Evolutionary conservation across 2,797 vertebrate species (phyloP), one percentile per base, ranked within the genome.

Genomic region (Tinamus major): DNA sequence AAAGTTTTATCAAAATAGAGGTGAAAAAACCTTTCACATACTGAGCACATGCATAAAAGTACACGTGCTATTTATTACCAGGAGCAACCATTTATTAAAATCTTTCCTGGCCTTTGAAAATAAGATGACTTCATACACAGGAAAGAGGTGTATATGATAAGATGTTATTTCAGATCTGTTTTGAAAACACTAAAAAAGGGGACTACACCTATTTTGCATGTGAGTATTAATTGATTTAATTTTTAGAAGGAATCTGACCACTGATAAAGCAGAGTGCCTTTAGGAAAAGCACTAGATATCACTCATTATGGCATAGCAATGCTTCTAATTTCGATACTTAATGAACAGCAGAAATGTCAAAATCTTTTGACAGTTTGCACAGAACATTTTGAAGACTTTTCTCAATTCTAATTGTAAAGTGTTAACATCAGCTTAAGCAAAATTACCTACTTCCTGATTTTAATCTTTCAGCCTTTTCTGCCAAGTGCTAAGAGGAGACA

Each of bases 1-100:
- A 86, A 68, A 31, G 87, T 88, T 63, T 63, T 82, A 26, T 81
- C 42, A 70, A 83, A 86, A 91, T 67, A 49, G 59, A 91, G 31
- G 19, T 74, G 74, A 90, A 90, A 94, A 75, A 27, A 59, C 42
- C 29, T 85, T 91, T 76, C 79, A 79, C 55, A 72, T 72, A 64
- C 33, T 79, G 59, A 93, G 37, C 27, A 58, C n/a, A 75, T 21
- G 4, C 29, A 84, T 48, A 79, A 69, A 89, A 91, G n/a, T 92
- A 85, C 85, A 88, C 76, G 5, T 94, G 92, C 31, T 92, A 90
- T 76, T 91, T 95, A 93, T 92, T 91, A 92, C 71, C 63, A 79
- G 77, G 23, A 84, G 49, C 21, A 74, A 83, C 49, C 31, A 65
- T 91, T 93, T 93, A 84, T 90, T 92, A 92, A 94, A 84, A 35